Percentiles rank a stretch among this genome's conserved stretches.
These are phyloP conservation scores for Lordiphosa mommai DNA, from an alignment of 1,140 invertebrate genomes.

Conservation along the genomic window DNA sequence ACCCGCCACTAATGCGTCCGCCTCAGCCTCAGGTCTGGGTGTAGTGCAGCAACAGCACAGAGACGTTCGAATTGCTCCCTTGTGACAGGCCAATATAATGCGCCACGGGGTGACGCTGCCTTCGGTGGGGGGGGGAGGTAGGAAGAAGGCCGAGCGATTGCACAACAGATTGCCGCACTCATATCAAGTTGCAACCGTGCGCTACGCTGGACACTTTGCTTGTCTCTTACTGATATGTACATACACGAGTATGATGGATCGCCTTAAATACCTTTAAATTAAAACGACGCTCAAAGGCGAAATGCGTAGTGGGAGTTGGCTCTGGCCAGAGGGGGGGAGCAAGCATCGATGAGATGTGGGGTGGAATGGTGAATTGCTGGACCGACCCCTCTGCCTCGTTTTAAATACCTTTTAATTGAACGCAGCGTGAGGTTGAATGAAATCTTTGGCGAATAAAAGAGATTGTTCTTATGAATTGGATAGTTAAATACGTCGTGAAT, in stretches of 20 bases:
- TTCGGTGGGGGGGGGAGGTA: constrained; percentile 1
- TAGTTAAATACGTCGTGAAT: no score
- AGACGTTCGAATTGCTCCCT: constrained; percentile 78
- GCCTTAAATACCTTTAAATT: constrained; percentile 80
- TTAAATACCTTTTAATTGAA: constrained; percentile 72
- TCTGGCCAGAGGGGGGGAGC: constrained; percentile 27
- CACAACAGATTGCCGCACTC: constrained; percentile 78
- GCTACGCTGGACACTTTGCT: constrained; percentile 4
- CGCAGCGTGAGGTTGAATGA: constrained; percentile 38
- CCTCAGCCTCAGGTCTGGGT: constrained; percentile 19
- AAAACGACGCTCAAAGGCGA: constrained; percentile 58
- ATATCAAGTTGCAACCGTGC: constrained; percentile 74
- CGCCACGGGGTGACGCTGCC: constrained; percentile 58
- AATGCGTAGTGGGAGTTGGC: constrained; percentile 57
- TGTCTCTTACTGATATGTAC: constrained; percentile 51
- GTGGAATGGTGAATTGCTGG: not conserved
- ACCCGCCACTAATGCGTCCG: constrained; percentile 73
- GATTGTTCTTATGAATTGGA: no score
- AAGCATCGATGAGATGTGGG: constrained; percentile 7
- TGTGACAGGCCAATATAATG: constrained; percentile 79
- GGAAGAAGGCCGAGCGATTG: constrained; percentile 47
- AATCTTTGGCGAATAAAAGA: no score
- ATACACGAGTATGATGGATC: constrained; percentile 65
- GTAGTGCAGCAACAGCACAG: constrained; percentile 27
- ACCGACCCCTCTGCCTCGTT: constrained; percentile 24